These are phyloP conservation scores for Aurelia sp. DNA, from an alignment of 30 jellyfish, hydroid and myxozoan species.

Conservation along the genomic window DNA sequence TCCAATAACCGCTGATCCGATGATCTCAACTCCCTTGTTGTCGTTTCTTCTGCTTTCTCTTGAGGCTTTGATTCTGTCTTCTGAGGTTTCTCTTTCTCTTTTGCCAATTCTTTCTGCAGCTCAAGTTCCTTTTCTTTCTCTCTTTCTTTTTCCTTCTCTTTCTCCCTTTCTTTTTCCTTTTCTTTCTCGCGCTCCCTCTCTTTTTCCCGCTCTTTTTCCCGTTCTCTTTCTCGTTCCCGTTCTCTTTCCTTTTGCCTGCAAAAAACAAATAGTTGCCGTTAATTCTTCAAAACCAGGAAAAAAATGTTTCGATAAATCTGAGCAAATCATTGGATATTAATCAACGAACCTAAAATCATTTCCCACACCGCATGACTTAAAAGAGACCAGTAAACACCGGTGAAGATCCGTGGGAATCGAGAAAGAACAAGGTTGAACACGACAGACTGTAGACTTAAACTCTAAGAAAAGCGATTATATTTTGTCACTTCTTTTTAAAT, in stretches of 20 bases:
- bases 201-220: slow-evolving; percentile 43
- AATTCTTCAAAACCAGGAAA: too few relatives aligned
- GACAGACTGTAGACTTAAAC: too few relatives aligned
- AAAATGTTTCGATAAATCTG: too few relatives aligned
- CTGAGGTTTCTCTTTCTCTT: slow-evolving; percentile 27
- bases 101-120: slow-evolving; percentile 18
- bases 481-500: too few relatives aligned
- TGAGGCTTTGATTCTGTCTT: slow-evolving; percentile 30
- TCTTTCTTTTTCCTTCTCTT: slow-evolving; percentile 63
- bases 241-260: slow-evolving; percentile 64
- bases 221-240: slow-evolving; percentile 48
- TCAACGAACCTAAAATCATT: too few relatives aligned
- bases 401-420: too few relatives aligned
- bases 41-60: slow-evolving; percentile 6
- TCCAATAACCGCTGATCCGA: slow-evolving; percentile 7
- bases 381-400: too few relatives aligned
- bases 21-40: slow-evolving; percentile 42
- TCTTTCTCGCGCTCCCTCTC: slow-evolving; percentile 30
- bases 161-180: slow-evolving; percentile 45
- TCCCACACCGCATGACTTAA: too few relatives aligned
- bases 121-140: slow-evolving; percentile 50
- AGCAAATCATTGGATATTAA: too few relatives aligned
- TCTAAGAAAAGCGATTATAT: too few relatives aligned
- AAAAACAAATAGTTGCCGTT: too few relatives aligned
- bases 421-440: too few relatives aligned